Percentiles rank a stretch among this genome's conserved stretches.
These are phyloP conservation scores for Drosophila kikkawai DNA, from an alignment of 1,140 invertebrate genomes.

Conservation along the genomic window DNA sequence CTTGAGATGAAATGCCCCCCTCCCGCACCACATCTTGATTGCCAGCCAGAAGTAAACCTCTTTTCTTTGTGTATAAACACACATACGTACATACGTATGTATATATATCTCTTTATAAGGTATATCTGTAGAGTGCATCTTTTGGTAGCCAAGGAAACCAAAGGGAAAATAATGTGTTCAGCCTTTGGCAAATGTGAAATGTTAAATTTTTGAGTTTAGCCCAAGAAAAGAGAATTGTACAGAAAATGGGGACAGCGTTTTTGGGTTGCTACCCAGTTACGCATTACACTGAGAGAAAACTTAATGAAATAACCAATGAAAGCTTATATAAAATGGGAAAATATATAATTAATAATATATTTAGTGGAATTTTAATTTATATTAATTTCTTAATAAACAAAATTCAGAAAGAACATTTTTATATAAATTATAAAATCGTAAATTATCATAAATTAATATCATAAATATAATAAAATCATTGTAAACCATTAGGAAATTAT, in stretches of 20 bases:
- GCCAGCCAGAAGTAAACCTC: constrained; percentile 20
- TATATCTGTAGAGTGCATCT: constrained; percentile 21
- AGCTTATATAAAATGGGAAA: neutral
- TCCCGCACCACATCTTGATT: constrained; percentile 21
- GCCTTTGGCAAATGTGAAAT: constrained; percentile 43
- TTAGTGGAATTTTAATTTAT: neutral
- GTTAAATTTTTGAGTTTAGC: constrained; percentile 31
- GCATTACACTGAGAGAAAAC: constrained; percentile 17
- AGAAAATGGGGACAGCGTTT: constrained; percentile 21
- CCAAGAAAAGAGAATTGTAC: constrained; percentile 2
- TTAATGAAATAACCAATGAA: too few relatives aligned
- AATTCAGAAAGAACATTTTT: too few relatives aligned
- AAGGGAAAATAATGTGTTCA: constrained; percentile 2
- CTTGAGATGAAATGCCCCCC: constrained; percentile 13
- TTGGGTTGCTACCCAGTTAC: constrained; percentile 32
- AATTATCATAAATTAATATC: too few relatives aligned
- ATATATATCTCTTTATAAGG: constrained; percentile 13
- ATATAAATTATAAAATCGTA: too few relatives aligned
- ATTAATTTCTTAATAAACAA: neutral
- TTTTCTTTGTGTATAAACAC: neutral
- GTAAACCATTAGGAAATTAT: neutral
- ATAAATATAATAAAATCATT: neutral
- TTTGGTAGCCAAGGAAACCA: constrained; percentile 30
- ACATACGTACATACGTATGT: neutral
- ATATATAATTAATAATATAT: neutral